Evolutionary conservation across 2,888 invertebrate species (phyloP).

Genomic region (Drosophila birchii): DNA sequence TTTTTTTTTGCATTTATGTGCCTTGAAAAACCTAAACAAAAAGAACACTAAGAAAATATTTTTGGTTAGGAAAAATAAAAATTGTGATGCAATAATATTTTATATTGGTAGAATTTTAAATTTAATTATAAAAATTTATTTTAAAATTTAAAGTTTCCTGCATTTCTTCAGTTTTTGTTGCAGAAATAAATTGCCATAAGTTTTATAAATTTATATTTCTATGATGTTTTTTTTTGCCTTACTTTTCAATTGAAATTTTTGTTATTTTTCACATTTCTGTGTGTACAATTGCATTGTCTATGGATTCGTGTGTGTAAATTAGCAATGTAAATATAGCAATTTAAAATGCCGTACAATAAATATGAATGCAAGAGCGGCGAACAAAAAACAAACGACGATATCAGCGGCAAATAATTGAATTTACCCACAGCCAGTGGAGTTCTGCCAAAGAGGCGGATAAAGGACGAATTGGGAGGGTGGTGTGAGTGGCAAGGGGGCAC

Average conservation of each 20-base stretch:
- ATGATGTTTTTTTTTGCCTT: neutral
- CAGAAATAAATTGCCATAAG: too few species aligned
- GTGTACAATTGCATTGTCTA: slow-evolving; percentile 28
- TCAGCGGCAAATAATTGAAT: slow-evolving; percentile 79
- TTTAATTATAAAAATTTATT: too few species aligned
- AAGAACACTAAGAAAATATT: too few species aligned
- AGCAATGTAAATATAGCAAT: slow-evolving; percentile 80
- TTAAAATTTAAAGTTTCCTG: too few species aligned
- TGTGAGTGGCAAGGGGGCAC: neutral
- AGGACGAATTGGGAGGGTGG: neutral
- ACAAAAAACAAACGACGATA: slow-evolving; percentile 78
- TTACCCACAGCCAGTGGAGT: slow-evolving; percentile 61
- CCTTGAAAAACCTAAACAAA: too few species aligned
- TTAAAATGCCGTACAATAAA: slow-evolving; percentile 79
- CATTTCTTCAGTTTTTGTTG: too few species aligned
- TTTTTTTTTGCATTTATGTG: too few species aligned
- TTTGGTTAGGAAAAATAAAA: too few species aligned
- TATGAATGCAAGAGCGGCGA: slow-evolving; percentile 74
- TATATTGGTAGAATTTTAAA: too few species aligned
- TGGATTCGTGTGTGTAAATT: slow-evolving; percentile 63
- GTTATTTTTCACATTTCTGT: neutral
- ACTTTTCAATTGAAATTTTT: neutral
- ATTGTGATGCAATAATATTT: too few species aligned
- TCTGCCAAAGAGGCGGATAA: neutral
- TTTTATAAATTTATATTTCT: too few species aligned